phyloP scores from a whole-genome alignment of 1,140 invertebrate species.

The Drosophila ananassae region DNA sequence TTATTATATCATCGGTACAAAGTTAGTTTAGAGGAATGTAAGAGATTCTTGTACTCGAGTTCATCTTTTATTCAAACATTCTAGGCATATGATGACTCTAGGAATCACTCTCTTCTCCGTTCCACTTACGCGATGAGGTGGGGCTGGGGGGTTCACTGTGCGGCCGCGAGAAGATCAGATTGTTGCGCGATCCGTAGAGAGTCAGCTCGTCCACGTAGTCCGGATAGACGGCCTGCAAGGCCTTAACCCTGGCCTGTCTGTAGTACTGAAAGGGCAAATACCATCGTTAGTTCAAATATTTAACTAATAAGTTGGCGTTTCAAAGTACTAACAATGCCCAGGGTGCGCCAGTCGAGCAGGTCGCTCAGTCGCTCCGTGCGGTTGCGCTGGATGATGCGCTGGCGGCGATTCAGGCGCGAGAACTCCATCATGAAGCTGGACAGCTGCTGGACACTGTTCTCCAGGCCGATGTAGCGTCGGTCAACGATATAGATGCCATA shows the following conservation, averaged over 20 bases:
- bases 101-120: conserved; percentile 9
- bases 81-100: neutral
- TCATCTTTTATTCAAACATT: neutral
- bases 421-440: conserved; percentile 98
- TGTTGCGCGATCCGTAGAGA: conserved; percentile 81
- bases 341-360: conserved; percentile 98
- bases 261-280: conserved; percentile 90
- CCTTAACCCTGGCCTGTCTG: conserved; percentile 94
- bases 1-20: neutral
- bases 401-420: conserved; percentile 93
- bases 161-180: conserved; percentile 94
- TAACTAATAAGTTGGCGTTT: neutral
- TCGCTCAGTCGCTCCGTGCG: conserved; percentile 98
- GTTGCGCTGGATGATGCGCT: conserved; percentile 99
- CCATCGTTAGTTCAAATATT: neutral
- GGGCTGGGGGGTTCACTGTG: conserved; percentile 97
- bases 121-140: conserved; percentile 88
- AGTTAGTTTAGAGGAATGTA: neutral
- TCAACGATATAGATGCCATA: conserved; percentile 99
- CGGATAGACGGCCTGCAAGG: conserved; percentile 93
- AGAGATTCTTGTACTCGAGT: neutral
- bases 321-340: conserved; percentile 92
- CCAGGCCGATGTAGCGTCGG: conserved; percentile 92
- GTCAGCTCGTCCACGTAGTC: conserved; percentile 91
- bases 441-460: conserved; percentile 96